phyloP scores from a whole-genome alignment of 2,113 vertebrate genomes.

The Elanoides forficatus region DNA sequence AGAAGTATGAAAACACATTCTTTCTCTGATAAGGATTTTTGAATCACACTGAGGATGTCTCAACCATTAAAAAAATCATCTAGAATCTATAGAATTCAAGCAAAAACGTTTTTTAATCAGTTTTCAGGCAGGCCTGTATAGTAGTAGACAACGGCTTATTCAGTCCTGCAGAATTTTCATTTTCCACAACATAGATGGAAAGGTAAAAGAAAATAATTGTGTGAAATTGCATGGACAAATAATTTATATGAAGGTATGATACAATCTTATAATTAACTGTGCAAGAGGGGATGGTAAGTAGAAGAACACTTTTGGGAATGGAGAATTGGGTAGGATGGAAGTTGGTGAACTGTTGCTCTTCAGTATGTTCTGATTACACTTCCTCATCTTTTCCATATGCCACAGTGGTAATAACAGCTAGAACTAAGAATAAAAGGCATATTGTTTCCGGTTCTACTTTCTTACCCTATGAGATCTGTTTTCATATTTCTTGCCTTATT shows the following conservation, averaged over 20 bases:
- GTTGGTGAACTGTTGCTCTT: neutral
- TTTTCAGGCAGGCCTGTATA: neutral
- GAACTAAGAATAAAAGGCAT: neutral
- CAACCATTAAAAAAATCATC: neutral
- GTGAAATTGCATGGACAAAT: neutral
- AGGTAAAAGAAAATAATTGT: neutral
- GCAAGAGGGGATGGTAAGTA: fast-evolving
- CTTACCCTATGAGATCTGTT: neutral
- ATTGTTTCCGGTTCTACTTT: neutral
- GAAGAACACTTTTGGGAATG: neutral
- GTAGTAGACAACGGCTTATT: neutral
- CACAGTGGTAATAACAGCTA: neutral
- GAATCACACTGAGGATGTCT: neutral
- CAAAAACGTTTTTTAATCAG: fast-evolving
- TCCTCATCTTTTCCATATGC: neutral
- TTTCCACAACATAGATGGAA: neutral
- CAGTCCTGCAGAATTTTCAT: neutral
- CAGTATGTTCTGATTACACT: neutral
- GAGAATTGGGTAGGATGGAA: neutral
- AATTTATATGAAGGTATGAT: neutral
- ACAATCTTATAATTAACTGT: neutral
- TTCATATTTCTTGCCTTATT: neutral
- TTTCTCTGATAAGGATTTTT: neutral
- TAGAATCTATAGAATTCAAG: neutral
- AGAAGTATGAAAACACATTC: neutral